Conservation (phyloP, 1,140 invertebrate species). For the Platyura marginata region DNA sequence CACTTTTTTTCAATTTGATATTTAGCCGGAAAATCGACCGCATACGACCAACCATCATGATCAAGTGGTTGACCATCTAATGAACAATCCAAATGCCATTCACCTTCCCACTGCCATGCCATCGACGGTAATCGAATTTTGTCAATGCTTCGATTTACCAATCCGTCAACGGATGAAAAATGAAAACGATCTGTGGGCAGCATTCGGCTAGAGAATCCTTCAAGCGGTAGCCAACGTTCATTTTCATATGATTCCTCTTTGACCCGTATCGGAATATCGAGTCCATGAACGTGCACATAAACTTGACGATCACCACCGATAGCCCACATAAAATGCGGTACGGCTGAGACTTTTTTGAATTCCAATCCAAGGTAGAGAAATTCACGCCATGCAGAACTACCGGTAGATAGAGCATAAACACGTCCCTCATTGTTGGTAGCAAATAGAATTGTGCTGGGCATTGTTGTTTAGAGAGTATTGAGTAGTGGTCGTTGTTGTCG, state of each 20-base stretch:
- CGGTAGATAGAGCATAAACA: constrained; percentile 63
- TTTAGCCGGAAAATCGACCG: constrained; percentile 76
- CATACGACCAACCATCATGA: constrained; percentile 88
- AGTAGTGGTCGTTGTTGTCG: too few species aligned
- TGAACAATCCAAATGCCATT: constrained; percentile 78
- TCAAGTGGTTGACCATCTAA: constrained; percentile 71
- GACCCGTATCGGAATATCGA: constrained; percentile 76
- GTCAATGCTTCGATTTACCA: constrained; percentile 52
- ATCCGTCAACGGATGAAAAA: constrained; percentile 70
- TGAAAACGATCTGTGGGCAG: constrained; percentile 71
- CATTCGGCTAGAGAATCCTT: constrained; percentile 64
- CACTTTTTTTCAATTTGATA: constrained; percentile 68
- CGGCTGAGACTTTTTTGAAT: constrained; percentile 69
- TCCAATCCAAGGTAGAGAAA: constrained; percentile 67
- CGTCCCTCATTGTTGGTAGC: constrained; percentile 72
- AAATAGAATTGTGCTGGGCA: constrained; percentile 63
- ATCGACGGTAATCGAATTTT: constrained; percentile 70
- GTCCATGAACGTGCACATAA: constrained; percentile 64
- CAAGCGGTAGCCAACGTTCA: constrained; percentile 80
- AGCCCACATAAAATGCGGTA: constrained; percentile 73
- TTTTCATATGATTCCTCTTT: constrained; percentile 86
- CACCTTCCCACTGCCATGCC: constrained; percentile 87
- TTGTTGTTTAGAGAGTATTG: too few species aligned
- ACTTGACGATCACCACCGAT: constrained; percentile 81
- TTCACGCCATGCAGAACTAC: constrained; percentile 61